phyloP scores from a whole-genome alignment of 2,888 invertebrate species.

The Agrochola lota region DNA sequence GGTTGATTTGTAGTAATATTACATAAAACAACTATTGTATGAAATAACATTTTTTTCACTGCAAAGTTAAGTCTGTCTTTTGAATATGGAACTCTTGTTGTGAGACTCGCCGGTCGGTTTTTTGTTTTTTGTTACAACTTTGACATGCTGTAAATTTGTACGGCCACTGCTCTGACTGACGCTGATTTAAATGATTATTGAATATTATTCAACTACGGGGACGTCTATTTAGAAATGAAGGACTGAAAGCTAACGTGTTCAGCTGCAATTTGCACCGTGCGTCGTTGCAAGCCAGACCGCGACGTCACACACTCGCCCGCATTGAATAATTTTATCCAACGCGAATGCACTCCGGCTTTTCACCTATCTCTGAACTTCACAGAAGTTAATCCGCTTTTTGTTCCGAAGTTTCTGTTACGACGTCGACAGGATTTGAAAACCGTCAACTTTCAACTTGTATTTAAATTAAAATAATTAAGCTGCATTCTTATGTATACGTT shows the following conservation, averaged over 20 bases:
- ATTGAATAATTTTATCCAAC: slow-evolving; percentile 62
- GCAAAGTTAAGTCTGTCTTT: not conserved
- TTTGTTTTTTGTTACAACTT: not conserved
- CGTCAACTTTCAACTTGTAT: slow-evolving; percentile 51
- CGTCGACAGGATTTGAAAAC: slow-evolving; percentile 55
- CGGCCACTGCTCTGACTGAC: not conserved
- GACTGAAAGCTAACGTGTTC: not conserved
- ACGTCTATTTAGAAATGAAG: not conserved
- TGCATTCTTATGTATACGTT: slow-evolving; percentile 43
- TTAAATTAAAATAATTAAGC: slow-evolving; percentile 57
- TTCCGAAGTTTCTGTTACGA: slow-evolving; percentile 49
- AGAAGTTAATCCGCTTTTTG: slow-evolving; percentile 65
- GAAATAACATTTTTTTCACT: not conserved
- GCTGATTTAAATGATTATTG: not conserved
- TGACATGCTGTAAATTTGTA: not conserved
- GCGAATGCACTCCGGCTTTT: slow-evolving; percentile 49
- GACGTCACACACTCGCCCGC: slow-evolving; percentile 8
- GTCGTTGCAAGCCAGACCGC: slow-evolving; percentile 29
- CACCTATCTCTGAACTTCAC: slow-evolving; percentile 60
- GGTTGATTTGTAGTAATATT: not conserved
- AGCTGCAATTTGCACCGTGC: slow-evolving; percentile 8
- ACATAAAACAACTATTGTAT: too few species aligned
- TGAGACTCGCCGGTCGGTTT: not conserved
- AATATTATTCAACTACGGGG: not conserved
- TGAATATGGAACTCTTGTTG: not conserved